Evolutionary conservation across 1,140 invertebrate species (phyloP).

Genomic region (Holcopasites calliopsidis): DNA sequence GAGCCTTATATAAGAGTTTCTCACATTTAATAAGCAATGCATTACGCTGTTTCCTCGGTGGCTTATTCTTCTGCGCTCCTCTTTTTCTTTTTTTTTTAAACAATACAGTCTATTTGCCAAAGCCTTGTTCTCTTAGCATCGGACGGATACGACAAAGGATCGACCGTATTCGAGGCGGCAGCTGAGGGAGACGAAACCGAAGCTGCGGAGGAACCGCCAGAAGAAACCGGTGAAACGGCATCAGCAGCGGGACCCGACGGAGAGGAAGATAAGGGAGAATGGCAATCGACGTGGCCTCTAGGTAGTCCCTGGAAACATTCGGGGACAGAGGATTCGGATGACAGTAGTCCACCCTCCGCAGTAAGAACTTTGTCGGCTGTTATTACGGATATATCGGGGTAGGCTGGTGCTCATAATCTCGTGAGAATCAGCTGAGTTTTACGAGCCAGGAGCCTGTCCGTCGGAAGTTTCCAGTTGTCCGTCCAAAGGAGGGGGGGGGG

Average conservation of each 20-base stretch:
- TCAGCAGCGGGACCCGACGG: neutral
- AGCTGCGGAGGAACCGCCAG: too few species aligned
- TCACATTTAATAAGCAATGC: constrained; percentile 48
- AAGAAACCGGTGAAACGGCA: neutral
- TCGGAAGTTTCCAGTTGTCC: neutral
- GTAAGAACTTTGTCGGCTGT: neutral
- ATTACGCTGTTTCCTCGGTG: neutral
- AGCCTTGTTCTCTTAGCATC: too few species aligned
- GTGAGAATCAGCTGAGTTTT: constrained; percentile 13
- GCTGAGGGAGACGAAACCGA: too few species aligned
- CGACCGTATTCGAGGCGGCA: too few species aligned
- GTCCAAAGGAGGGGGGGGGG: too few species aligned
- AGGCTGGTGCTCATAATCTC: neutral
- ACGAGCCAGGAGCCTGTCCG: neutral
- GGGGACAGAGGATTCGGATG: neutral
- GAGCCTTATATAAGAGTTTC: constrained; percentile 12
- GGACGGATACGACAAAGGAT: too few species aligned
- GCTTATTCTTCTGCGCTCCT: too few species aligned
- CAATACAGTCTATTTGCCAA: too few species aligned
- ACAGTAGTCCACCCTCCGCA: constrained; percentile 26
- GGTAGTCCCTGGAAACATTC: constrained; percentile 41
- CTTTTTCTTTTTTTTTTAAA: too few species aligned
- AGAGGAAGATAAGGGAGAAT: constrained; percentile 1
- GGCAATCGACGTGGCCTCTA: constrained; percentile 36
- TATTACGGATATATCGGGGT: neutral